Percentiles rank a stretch among this genome's conserved stretches.
phyloP scores from a whole-genome alignment of 2,888 invertebrate genomes.

The Sepiola atlantica region DNA sequence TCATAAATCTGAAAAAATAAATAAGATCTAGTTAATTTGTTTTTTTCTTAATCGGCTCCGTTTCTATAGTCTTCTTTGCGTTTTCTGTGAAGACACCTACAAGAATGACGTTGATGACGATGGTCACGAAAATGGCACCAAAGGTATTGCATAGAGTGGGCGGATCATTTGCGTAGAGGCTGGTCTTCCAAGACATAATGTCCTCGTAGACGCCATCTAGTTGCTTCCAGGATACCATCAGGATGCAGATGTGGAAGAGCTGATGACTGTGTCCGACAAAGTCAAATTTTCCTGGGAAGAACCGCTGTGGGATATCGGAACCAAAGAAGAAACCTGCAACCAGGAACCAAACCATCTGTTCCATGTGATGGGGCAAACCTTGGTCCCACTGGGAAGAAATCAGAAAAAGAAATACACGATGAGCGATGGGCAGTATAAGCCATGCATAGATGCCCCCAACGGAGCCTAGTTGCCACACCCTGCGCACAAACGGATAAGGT shows the following conservation, averaged over 20 bases:
- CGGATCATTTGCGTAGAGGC: slow-evolving; percentile 58
- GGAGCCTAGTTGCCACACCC: slow-evolving; percentile 71
- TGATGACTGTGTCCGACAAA: slow-evolving; percentile 73
- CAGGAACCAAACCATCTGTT: slow-evolving; percentile 72
- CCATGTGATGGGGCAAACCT: slow-evolving; percentile 66
- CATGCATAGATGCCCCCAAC: slow-evolving; percentile 70
- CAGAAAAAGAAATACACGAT: slow-evolving; percentile 64
- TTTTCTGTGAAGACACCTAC: slow-evolving; percentile 61
- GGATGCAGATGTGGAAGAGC: slow-evolving; percentile 73
- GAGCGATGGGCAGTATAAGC: slow-evolving; percentile 70
- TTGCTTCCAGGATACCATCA: slow-evolving; percentile 69
- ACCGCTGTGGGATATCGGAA: slow-evolving; percentile 71
- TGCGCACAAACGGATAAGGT: slow-evolving; percentile 72
- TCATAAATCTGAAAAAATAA: slow-evolving; percentile 8
- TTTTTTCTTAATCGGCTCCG: not conserved
- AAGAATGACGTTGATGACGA: slow-evolving; percentile 61
- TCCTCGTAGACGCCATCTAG: slow-evolving; percentile 71
- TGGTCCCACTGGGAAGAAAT: slow-evolving; percentile 61
- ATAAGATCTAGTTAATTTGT: not conserved
- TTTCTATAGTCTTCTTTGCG: slow-evolving; percentile 51
- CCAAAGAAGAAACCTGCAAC: slow-evolving; percentile 72
- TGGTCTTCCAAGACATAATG: slow-evolving; percentile 58
- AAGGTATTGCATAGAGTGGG: slow-evolving; percentile 69
- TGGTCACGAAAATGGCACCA: slow-evolving; percentile 66
- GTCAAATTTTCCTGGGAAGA: slow-evolving; percentile 71